Conservation (phyloP, 2,888 invertebrate species). For the Amblyjoppa fuscipennis region DNA sequence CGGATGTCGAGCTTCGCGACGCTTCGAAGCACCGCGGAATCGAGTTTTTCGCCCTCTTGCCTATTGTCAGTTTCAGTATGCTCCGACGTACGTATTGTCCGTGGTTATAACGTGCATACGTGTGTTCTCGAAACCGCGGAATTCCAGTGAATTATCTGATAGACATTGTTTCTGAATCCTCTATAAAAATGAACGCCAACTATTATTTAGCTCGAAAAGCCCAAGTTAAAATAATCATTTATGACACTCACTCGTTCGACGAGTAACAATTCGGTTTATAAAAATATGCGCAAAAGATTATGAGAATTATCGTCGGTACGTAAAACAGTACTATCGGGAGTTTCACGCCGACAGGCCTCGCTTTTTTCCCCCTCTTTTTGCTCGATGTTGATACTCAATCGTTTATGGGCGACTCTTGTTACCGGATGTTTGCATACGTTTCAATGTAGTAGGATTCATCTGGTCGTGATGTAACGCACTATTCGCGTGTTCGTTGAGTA, state of each 20-base stretch:
- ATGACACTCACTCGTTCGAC: not conserved
- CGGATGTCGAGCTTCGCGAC: constrained; percentile 29
- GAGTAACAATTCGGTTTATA: not conserved
- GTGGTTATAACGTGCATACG: not conserved
- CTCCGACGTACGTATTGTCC: not conserved
- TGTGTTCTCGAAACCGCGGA: not conserved
- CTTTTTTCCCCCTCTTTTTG: not conserved
- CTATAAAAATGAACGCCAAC: not conserved
- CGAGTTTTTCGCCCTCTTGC: constrained; percentile 18
- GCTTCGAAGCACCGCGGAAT: constrained; percentile 37
- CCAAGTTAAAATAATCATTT: not conserved
- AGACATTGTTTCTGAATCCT: not conserved
- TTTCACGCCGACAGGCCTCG: not conserved
- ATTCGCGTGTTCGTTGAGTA: too few species aligned
- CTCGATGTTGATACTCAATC: too few species aligned
- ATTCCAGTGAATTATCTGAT: not conserved
- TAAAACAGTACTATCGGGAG: not conserved
- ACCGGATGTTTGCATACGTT: too few species aligned
- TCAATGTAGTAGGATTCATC: too few species aligned
- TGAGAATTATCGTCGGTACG: not conserved
- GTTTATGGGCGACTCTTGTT: too few species aligned
- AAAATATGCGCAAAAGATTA: not conserved
- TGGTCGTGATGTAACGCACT: too few species aligned
- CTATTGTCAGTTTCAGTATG: constrained; percentile 18
- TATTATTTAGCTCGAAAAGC: not conserved